A percentile compares a stretch with the other conserved stretches of the same genome.
Conservation (phyloP, 2,888 invertebrate species). For the Drosophila cognata region DNA sequence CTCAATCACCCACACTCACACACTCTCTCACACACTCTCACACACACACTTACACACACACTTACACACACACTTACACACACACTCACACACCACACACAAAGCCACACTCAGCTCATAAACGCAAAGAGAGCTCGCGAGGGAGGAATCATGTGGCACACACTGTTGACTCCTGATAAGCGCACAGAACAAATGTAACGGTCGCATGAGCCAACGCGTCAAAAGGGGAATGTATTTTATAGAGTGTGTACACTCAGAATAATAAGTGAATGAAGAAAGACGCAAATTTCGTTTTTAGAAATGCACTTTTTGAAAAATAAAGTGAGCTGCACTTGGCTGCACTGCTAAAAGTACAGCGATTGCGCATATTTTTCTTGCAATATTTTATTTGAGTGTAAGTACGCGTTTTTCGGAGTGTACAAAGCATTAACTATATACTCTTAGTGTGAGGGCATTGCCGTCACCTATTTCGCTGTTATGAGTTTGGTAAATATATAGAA, state of each 20-base stretch:
- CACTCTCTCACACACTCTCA: background rate
- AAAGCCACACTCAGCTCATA: conserved; percentile 23
- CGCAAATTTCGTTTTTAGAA: background rate
- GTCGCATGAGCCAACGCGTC: conserved; percentile 46
- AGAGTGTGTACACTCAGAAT: conserved; percentile 6
- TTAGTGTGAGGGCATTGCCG: conserved; percentile 24
- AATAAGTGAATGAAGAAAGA: background rate
- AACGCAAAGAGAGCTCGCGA: conserved; percentile 12
- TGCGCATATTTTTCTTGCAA: background rate
- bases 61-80: background rate
- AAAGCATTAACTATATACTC: conserved; percentile 3
- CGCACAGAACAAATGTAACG: conserved; percentile 60
- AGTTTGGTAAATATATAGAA: conserved; percentile 68
- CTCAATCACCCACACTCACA: conserved; percentile 4
- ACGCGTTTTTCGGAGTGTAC: background rate
- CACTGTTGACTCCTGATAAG: conserved; percentile 55
- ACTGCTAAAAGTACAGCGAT: background rate
- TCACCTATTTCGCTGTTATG: conserved; percentile 59
- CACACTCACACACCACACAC: background rate
- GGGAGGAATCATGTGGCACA: background rate
- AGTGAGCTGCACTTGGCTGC: background rate
- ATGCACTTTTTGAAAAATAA: background rate
- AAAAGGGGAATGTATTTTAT: conserved; percentile 44
- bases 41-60: conserved; percentile 7
- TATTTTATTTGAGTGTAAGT: background rate